Evolutionary conservation across 1,140 invertebrate species (phyloP).

Genomic region (Hylyphantes graminicola): DNA sequence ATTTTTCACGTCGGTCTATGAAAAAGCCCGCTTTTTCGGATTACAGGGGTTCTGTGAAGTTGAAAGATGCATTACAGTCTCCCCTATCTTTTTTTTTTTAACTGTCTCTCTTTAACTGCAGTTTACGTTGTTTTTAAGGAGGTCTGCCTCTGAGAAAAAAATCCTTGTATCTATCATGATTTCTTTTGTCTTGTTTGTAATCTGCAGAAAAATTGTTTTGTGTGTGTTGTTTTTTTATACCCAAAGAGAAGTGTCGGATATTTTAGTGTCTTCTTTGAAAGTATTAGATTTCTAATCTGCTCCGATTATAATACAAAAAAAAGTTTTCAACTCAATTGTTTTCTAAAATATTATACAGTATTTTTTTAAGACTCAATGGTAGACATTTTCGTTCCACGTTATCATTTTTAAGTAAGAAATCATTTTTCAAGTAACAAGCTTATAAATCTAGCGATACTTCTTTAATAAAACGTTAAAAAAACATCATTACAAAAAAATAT

Average conservation of each 20-base stretch:
- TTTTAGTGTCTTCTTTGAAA: too few relatives aligned
- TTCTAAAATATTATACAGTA: too few relatives aligned
- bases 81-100: slow-evolving; percentile 24
- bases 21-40: slow-evolving; percentile 19
- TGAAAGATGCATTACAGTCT: slow-evolving; percentile 44
- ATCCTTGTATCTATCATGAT: slow-evolving; percentile 38
- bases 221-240: neutral
- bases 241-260: too few relatives aligned
- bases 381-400: too few relatives aligned
- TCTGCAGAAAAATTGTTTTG: slow-evolving; percentile 29
- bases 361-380: too few relatives aligned
- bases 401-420: too few relatives aligned
- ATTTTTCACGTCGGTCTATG: slow-evolving; percentile 48
- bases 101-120: slow-evolving; percentile 31
- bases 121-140: slow-evolving; percentile 44
- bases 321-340: too few relatives aligned
- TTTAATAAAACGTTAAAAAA: too few relatives aligned
- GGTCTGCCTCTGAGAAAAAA: slow-evolving; percentile 24
- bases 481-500: too few relatives aligned
- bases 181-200: slow-evolving; percentile 40
- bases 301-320: neutral
- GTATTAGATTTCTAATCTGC: neutral
- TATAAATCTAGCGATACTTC: too few relatives aligned
- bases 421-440: too few relatives aligned
- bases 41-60: slow-evolving; percentile 43